Conservation (phyloP, 1,140 invertebrate species). For the Notospermus geniculatus region DNA sequence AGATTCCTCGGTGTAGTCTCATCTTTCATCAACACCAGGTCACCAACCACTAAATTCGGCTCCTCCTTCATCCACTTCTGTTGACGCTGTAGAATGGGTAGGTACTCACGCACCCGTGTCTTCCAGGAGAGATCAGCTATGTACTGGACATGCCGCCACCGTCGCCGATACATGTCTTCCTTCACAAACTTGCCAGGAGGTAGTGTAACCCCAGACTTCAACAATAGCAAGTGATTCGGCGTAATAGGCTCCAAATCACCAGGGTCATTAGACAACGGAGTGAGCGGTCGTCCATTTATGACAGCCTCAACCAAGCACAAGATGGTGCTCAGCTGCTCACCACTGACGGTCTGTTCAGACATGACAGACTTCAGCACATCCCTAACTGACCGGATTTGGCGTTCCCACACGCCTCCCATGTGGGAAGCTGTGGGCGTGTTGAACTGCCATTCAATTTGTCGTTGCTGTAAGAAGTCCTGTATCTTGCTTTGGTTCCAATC, state of each 20-base stretch:
- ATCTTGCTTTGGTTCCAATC: too few relatives aligned
- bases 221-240: slow-evolving; percentile 20
- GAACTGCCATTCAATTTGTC: slow-evolving; percentile 11
- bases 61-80: slow-evolving; percentile 21
- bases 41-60: slow-evolving; percentile 18
- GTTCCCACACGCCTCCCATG: slow-evolving; percentile 36
- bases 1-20: slow-evolving; percentile 14
- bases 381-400: slow-evolving; percentile 29
- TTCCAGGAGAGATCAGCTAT: slow-evolving; percentile 29
- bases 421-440: slow-evolving; percentile 27
- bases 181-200: slow-evolving; percentile 11
- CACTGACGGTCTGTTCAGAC: slow-evolving; percentile 24
- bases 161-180: slow-evolving; percentile 20
- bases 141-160: slow-evolving; percentile 28
- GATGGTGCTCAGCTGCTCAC: slow-evolving; percentile 29
- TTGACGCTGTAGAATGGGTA: slow-evolving; percentile 21
- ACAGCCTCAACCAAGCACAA: slow-evolving; percentile 27
- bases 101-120: slow-evolving; percentile 24
- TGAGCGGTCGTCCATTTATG: slow-evolving; percentile 26
- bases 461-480: slow-evolving; percentile 9
- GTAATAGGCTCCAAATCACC: slow-evolving; percentile 18
- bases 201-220: slow-evolving; percentile 10
- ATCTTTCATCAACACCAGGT: slow-evolving; percentile 25
- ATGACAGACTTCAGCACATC: slow-evolving; percentile 32
- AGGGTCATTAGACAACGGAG: slow-evolving; percentile 25